A percentile compares a stretch with the other conserved stretches of the same genome.
phyloP scores from a whole-genome alignment of 2,113 vertebrate genomes.

The Microtus ochrogaster region DNA sequence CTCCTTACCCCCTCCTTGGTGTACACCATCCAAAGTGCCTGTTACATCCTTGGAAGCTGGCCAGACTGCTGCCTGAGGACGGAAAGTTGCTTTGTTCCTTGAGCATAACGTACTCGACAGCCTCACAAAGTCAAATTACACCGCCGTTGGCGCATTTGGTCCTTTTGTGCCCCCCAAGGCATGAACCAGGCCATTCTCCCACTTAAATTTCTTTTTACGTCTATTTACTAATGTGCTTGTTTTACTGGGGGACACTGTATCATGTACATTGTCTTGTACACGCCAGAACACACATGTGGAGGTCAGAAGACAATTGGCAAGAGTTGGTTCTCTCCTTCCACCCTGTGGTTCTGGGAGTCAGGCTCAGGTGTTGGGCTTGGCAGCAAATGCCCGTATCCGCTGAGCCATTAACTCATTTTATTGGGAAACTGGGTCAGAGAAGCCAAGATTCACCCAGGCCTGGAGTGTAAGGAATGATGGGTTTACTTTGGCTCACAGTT shows the following conservation, averaged over 20 bases:
- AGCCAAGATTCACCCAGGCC: background rate
- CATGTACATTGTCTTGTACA: too few relatives aligned
- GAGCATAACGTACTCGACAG: background rate
- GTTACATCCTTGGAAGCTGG: background rate
- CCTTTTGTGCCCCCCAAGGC: background rate
- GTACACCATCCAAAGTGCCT: fast-evolving
- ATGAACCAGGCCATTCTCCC: fast-evolving
- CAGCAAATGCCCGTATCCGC: background rate
- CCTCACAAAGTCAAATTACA: background rate
- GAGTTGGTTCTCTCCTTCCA: background rate
- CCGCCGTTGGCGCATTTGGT: fast-evolving
- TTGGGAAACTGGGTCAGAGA: background rate
- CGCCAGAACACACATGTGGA: background rate
- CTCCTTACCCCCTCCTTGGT: background rate
- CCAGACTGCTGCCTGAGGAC: too few relatives aligned
- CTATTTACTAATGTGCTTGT: background rate
- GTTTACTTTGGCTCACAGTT: background rate
- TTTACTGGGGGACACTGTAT: background rate
- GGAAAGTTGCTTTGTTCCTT: background rate
- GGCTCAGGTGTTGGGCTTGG: background rate
- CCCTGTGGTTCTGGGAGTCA: background rate
- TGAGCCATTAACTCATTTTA: background rate
- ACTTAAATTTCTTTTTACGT: background rate
- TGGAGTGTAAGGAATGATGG: background rate
- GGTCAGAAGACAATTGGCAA: background rate